Conservation (phyloP, 2,113 vertebrate species). For the Labrus mixtus region DNA sequence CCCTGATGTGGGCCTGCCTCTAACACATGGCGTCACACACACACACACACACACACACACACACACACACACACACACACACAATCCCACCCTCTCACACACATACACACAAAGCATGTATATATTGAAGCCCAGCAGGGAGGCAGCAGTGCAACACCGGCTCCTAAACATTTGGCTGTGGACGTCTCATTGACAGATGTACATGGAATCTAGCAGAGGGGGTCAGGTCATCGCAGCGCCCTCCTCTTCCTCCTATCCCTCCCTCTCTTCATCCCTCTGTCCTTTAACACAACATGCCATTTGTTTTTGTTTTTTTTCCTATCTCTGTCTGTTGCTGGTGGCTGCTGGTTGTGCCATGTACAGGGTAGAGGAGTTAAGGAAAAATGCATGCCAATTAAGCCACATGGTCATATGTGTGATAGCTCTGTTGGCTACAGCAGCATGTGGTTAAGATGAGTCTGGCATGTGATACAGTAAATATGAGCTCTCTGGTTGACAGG, state of each 20-base stretch:
- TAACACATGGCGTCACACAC: constrained; percentile 76
- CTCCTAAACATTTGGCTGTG: constrained; percentile 73
- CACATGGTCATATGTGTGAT: constrained; percentile 43
- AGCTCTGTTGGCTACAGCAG: constrained; percentile 45
- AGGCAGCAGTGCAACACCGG: constrained; percentile 54
- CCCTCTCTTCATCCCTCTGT: constrained; percentile 40
- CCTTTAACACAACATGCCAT: constrained; percentile 21
- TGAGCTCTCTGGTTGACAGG: constrained; percentile 41
- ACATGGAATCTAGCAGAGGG: constrained; percentile 65
- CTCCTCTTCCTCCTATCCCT: constrained; percentile 41
- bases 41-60: constrained; percentile 20
- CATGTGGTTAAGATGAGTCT: constrained; percentile 22
- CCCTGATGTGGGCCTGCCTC: constrained; percentile 78
- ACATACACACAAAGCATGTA: constrained; percentile 59
- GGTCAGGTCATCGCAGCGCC: constrained; percentile 63
- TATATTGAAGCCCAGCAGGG: constrained; percentile 66
- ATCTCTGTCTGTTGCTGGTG: constrained; percentile 48
- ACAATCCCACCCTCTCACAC: constrained; percentile 18
- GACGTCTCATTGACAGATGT: constrained; percentile 75
- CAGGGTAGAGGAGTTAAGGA: constrained; percentile 31
- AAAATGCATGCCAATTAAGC: constrained; percentile 59
- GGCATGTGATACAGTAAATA: constrained; percentile 45
- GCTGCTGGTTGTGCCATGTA: constrained; percentile 38
- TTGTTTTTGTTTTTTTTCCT: constrained; percentile 25
- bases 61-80: constrained; percentile 22